Evolutionary conservation across 1,140 invertebrate species (phyloP), one percentile per base, ranked within the genome.

Genomic region (Habropoda laboriosa): DNA sequence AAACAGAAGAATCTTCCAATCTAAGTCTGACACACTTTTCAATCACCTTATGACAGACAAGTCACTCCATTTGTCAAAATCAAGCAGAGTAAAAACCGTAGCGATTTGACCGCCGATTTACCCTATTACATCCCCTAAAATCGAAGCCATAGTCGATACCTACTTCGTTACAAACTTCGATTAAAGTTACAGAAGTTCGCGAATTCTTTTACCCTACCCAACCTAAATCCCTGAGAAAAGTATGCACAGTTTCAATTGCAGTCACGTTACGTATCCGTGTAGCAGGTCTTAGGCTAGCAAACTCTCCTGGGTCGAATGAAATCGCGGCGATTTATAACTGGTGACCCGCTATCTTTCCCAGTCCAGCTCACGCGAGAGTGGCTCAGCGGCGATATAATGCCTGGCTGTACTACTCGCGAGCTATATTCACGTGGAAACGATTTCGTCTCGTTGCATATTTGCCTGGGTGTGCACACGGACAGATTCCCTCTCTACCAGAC

Each of bases 271-370:
- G 10, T 24, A 21, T n/a, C n/a, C n/a, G 47, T 32, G 16, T 45
- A 5, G 21, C 16, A 8, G 51, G 16, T 21, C 51, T 30, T 3
- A 30, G 32, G n/a, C 30, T 13, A 1, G 13, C 21, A 40, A 40
- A 57, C 12, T 27, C 72, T 40, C 57, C n/a, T n/a, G 42, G 40
- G 21, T 57, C 12, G 81, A 75, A 82, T 32, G 82, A 83, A 82
- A 82, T 78, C 75, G 66, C 40, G 61, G 40, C 74, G 80, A 82
- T 83, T 83, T 83, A 79, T 79, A 83, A 83, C 80, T n/a, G 45
- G 61, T 38, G 71, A 32, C 40, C 13, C 67, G 67, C 79, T 83
- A 83, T 83, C 82, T 83, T 45, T 51, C 55, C 4, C n/a, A 2
- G 80, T 73, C 80, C 82, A 83, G 74, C 55, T 67, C 61, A 30